These are phyloP conservation scores for Dufourea novaeangliae DNA, from an alignment of 1,140 invertebrate genomes.

Conservation along the genomic window DNA sequence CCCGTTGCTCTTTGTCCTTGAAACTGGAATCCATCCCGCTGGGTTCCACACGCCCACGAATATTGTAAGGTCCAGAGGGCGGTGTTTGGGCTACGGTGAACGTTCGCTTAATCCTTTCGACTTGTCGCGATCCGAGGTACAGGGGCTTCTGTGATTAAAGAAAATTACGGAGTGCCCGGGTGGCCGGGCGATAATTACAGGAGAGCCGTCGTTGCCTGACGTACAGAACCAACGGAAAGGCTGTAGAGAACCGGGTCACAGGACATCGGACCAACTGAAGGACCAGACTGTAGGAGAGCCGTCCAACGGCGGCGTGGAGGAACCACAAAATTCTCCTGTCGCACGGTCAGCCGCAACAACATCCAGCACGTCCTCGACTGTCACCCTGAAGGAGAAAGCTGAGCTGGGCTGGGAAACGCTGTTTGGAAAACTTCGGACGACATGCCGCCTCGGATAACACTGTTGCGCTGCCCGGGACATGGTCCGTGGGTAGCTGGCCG, in stretches of 20 bases:
- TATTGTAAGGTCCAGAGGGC: conserved; percentile 5
- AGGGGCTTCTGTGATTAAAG: conserved; percentile 77
- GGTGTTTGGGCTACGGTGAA: conserved; percentile 37
- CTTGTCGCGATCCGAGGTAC: conserved; percentile 63
- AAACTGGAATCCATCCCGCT: background rate
- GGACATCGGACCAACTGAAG: conserved; percentile 4
- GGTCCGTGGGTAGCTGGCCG: background rate
- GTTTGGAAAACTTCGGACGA: conserved; percentile 23
- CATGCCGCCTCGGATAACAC: conserved; percentile 2
- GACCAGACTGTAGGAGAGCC: conserved; percentile 2
- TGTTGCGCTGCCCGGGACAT: background rate
- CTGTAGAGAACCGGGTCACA: conserved; percentile 21
- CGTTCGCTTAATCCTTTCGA: conserved; percentile 65
- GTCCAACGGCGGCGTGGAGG: conserved; percentile 8
- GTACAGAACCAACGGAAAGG: conserved; percentile 17
- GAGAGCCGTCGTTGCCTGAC: conserved; percentile 28
- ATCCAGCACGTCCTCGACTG: conserved; percentile 26
- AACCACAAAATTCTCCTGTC: conserved; percentile 46
- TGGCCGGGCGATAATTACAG: conserved; percentile 74
- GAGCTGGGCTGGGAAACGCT: background rate
- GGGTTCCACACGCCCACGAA: conserved; percentile 4
- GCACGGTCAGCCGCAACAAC: conserved; percentile 26
- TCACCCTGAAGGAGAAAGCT: conserved; percentile 16
- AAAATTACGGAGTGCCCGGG: conserved; percentile 76
- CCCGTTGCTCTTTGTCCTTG: conserved; percentile 42